phyloP scores from a whole-genome alignment of 2,888 invertebrate species.

The Physocephala rufipes region DNA sequence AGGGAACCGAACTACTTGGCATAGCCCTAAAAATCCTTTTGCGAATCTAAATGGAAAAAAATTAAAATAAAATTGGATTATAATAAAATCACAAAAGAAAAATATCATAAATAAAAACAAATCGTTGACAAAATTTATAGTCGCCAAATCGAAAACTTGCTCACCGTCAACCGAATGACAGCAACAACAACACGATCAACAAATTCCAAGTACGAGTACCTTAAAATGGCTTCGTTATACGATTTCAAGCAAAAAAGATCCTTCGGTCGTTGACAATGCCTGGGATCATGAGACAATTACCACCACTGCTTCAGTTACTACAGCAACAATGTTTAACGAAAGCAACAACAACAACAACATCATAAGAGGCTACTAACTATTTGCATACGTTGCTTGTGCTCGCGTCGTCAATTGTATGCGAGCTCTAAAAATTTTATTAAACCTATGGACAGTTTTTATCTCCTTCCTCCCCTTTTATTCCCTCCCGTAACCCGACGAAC shows the following conservation, averaged over 20 bases:
- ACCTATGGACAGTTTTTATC: background rate
- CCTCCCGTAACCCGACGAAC: background rate
- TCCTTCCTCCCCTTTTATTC: background rate
- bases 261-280: slow-evolving; percentile 2
- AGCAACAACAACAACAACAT: slow-evolving; percentile 16
- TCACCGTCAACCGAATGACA: slow-evolving; percentile 2
- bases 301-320: background rate
- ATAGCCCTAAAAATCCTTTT: no score
- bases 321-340: background rate
- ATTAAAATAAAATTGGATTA: slow-evolving; percentile 5
- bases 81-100: background rate
- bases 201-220: slow-evolving; percentile 8
- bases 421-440: slow-evolving; percentile 5
- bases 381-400: slow-evolving; percentile 26
- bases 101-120: slow-evolving; percentile 37
- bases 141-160: slow-evolving; percentile 43
- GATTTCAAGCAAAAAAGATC: slow-evolving; percentile 20
- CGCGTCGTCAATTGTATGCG: slow-evolving; percentile 13
- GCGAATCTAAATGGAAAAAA: background rate
- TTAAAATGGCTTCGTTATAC: background rate
- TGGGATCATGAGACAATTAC: background rate
- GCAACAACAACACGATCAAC: slow-evolving; percentile 9
- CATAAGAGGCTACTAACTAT: slow-evolving; percentile 21
- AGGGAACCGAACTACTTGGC: background rate
- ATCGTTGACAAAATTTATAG: slow-evolving; percentile 51